These are phyloP conservation scores for Philopedon plagiatum DNA, from an alignment of 2,888 invertebrate species.

Conservation along the genomic window DNA sequence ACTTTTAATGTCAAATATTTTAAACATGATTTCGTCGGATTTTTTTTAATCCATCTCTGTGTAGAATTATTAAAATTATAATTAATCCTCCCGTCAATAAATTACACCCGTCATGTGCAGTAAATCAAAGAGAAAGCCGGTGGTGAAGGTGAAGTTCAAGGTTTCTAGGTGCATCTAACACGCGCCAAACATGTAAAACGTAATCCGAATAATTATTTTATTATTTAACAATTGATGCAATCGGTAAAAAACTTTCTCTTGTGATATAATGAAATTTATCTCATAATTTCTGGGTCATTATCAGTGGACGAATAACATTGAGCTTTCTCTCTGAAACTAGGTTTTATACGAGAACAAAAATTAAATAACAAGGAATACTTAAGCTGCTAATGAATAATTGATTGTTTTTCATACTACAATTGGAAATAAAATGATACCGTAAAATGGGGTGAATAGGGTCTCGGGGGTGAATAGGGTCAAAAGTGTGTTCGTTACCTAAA, in stretches of 20 bases:
- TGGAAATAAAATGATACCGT: no score
- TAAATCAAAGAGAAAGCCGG: slow-evolving; percentile 39
- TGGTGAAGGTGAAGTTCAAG: slow-evolving; percentile 49
- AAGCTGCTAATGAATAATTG: neutral
- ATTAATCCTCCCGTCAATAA: slow-evolving; percentile 13
- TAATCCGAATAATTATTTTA: slow-evolving; percentile 27
- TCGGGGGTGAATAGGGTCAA: no score
- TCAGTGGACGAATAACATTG: slow-evolving; percentile 48
- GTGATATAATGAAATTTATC: slow-evolving; percentile 59
- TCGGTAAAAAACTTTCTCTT: slow-evolving; percentile 56
- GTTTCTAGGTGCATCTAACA: slow-evolving; percentile 43
- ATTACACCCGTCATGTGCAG: slow-evolving; percentile 30
- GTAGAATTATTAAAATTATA: neutral
- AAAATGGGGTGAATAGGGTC: no score
- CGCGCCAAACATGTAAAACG: slow-evolving; percentile 10
- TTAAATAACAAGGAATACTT: neutral
- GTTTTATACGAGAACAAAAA: slow-evolving; percentile 1
- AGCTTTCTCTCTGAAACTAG: slow-evolving; percentile 39
- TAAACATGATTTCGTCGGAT: neutral
- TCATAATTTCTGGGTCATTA: slow-evolving; percentile 60
- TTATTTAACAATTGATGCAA: slow-evolving; percentile 47
- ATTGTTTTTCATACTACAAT: no score
- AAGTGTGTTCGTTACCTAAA: no score
- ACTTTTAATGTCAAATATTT: no score
- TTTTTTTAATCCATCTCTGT: neutral